These are phyloP conservation scores for Isoperla grammatica DNA, from an alignment of 2,888 invertebrate species.

Conservation along the genomic window DNA sequence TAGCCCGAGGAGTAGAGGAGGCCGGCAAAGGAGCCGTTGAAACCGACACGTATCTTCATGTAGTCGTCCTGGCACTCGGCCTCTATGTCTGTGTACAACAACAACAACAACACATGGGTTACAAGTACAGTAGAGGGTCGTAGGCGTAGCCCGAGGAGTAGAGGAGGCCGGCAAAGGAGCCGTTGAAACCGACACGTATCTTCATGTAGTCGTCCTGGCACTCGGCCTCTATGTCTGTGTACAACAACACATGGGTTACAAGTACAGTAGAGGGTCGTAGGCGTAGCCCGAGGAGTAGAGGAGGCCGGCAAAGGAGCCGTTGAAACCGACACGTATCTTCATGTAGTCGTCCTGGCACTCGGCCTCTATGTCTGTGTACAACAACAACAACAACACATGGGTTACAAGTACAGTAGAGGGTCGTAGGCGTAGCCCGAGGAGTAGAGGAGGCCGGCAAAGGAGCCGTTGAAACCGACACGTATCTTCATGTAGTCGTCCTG, in stretches of 20 bases:
- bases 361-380: constrained; percentile 87
- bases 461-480: constrained; percentile 85
- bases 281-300: constrained; percentile 93
- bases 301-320: constrained; percentile 82
- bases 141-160: constrained; percentile 92
- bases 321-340: constrained; percentile 89
- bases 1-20: constrained; percentile 89
- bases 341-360: constrained; percentile 96
- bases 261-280: constrained; percentile 60
- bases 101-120: no score
- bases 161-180: constrained; percentile 79
- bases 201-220: constrained; percentile 98
- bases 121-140: no score
- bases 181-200: constrained; percentile 86
- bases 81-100: constrained; percentile 81
- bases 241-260: no score
- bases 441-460: constrained; percentile 82
- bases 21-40: constrained; percentile 86
- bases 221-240: constrained; percentile 89
- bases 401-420: no score
- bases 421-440: constrained; percentile 92
- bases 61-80: constrained; percentile 96
- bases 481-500: constrained; percentile 98
- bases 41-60: constrained; percentile 89
- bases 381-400: no score